A percentile compares a stretch with the other conserved stretches of the same genome.
These are phyloP conservation scores for Cryptomyrus ogoouensis DNA, from an alignment of 2,113 vertebrate genomes.

Conservation along the genomic window DNA sequence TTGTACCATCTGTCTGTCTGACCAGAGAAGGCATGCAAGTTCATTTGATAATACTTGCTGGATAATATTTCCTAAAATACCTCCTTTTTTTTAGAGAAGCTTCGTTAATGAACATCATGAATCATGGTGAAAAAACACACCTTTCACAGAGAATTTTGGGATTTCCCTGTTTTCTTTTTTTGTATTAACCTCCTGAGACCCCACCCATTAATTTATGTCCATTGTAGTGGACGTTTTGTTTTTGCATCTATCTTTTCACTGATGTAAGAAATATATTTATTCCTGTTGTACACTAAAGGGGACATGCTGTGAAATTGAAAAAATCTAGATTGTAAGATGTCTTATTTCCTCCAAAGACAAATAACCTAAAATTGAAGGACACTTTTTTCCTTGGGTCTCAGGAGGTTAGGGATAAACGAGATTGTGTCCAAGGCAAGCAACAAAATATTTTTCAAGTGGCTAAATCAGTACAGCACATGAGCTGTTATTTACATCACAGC, in stretches of 20 bases:
- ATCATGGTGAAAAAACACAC: not conserved
- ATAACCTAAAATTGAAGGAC: too few relatives aligned
- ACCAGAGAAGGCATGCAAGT: not conserved
- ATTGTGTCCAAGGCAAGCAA: not conserved
- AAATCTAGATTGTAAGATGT: too few relatives aligned
- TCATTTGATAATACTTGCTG: not conserved
- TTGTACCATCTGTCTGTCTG: not conserved
- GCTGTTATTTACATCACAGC: slow-evolving; percentile 38
- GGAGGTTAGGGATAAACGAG: not conserved
- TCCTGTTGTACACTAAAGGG: too few relatives aligned
- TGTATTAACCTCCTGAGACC: not conserved
- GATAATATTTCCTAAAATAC: not conserved
- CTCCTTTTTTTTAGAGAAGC: not conserved
- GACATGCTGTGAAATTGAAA: too few relatives aligned
- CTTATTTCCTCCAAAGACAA: too few relatives aligned
- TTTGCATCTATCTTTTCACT: too few relatives aligned
- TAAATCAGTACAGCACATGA: not conserved
- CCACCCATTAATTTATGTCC: too few relatives aligned
- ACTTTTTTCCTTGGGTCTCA: too few relatives aligned
- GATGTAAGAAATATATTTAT: too few relatives aligned
- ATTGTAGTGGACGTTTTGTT: too few relatives aligned
- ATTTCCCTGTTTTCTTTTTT: not conserved
- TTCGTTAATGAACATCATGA: not conserved
- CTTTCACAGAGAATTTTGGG: not conserved
- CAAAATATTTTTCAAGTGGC: not conserved